Evolutionary conservation across 2,888 invertebrate species (phyloP), one percentile per base, ranked within the genome.

Genomic region (Euplagia quadripunctaria): DNA sequence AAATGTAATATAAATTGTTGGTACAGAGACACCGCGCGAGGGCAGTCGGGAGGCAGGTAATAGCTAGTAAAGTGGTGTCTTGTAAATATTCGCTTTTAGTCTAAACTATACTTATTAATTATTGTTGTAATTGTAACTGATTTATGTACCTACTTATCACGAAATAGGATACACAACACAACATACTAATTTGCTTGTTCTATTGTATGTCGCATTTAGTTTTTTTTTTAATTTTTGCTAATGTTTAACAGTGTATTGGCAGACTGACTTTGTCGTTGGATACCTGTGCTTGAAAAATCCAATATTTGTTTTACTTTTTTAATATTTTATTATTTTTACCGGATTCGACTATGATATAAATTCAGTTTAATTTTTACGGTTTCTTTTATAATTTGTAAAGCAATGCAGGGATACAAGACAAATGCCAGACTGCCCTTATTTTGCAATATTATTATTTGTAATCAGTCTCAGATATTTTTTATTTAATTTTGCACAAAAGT

Each of bases 31-130:
- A 73, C 79, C 78, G 79, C 79, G 85, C 79, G 82, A 61, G 78
- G 74, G 88, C 86, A 72, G 87, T 88, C 87, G 91, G 91, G 87
- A 91, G 91, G 94, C 91, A 92, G 92, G 92, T 91, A 85, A 88
- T 92, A 92, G 92, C 90, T 91, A 91, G 92, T 88, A 88, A 90
- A 88, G 91, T 88, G 92, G 90, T 90, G 93, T 91, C 88, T 89
- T 94, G 94, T 95, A 95, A 91, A 94, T 95, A 94, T 85, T 91
- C 87, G 94, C 94, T 94, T 94, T 87, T 94, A 95, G 92, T 91
- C 78, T 91, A 91, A 90, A 88, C 83, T 88, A 89, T 88, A 88
- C 86, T 86, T 87, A 88, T 87, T 86, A 79, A 86, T 89, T 86
- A 90, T 87, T 87, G 88, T 89, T 86, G 87, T 83, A 86, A 86